These are phyloP conservation scores for Balearica regulorum DNA, from an alignment of 2,797 vertebrate genomes.

Conservation along the genomic window DNA sequence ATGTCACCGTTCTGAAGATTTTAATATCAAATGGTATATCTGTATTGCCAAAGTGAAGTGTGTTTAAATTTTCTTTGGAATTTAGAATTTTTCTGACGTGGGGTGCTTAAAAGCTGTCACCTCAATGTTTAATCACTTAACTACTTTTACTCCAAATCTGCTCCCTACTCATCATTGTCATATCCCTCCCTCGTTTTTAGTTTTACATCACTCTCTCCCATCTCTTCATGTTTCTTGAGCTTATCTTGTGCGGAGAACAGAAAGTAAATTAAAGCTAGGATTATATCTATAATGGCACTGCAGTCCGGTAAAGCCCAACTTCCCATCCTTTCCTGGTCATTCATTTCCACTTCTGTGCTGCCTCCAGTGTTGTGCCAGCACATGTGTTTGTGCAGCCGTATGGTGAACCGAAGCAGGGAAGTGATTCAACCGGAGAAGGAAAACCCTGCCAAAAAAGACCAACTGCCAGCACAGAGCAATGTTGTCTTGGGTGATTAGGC, in stretches of 20 bases:
- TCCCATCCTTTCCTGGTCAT: not conserved
- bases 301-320: not conserved
- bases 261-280: not conserved
- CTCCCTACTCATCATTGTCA: accelerated
- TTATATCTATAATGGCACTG: not conserved
- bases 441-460: not conserved
- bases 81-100: not conserved
- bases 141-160: not conserved
- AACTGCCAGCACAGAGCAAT: not conserved
- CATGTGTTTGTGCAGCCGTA: not conserved
- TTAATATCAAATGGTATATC: not conserved
- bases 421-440: not conserved
- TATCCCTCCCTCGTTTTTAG: not conserved
- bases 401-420: not conserved
- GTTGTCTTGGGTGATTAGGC: not conserved
- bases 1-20: not conserved
- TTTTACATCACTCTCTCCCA: not conserved
- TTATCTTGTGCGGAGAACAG: not conserved
- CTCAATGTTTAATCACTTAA: not conserved
- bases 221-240: not conserved
- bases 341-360: not conserved
- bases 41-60: not conserved
- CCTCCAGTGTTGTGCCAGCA: not conserved
- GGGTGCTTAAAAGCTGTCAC: not conserved
- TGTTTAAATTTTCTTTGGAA: not conserved